Conservation (phyloP, 2,888 invertebrate genomes). For the Folsomia candida region DNA sequence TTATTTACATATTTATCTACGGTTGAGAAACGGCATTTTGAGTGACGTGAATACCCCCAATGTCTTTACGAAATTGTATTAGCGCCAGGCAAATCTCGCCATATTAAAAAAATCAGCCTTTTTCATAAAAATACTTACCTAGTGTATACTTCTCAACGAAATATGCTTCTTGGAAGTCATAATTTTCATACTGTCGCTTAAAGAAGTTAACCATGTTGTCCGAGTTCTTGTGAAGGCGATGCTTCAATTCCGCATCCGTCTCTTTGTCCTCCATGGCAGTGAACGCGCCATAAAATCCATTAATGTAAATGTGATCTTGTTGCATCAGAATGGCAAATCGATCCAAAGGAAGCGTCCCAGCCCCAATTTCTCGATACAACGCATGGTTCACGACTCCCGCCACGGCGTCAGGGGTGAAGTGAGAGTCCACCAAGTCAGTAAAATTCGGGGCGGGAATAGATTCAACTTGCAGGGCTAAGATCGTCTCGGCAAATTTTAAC, state of each 20-base stretch:
- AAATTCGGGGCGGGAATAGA: not conserved
- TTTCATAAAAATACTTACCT: too few species aligned
- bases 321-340: not conserved
- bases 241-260: not conserved
- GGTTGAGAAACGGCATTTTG: too few species aligned
- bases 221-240: not conserved
- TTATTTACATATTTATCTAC: too few species aligned
- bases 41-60: too few species aligned
- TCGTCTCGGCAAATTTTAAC: conserved; percentile 2
- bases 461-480: not conserved
- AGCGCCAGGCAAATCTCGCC: too few species aligned
- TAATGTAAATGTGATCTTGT: conserved; percentile 9
- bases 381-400: not conserved
- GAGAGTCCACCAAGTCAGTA: not conserved
- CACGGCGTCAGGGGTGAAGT: too few species aligned
- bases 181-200: not conserved
- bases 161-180: not conserved
- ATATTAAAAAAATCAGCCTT: too few species aligned
- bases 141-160: too few species aligned
- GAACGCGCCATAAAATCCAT: conserved; percentile 18
- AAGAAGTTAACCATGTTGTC: not conserved
- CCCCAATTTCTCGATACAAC: not conserved
- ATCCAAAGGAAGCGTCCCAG: not conserved
- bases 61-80: too few species aligned
- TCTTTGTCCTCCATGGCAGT: conserved; percentile 11